Base-by-base conservation (phyloP, 2,888 invertebrate genomes). In the Nemotelus nigrinus region DNA sequence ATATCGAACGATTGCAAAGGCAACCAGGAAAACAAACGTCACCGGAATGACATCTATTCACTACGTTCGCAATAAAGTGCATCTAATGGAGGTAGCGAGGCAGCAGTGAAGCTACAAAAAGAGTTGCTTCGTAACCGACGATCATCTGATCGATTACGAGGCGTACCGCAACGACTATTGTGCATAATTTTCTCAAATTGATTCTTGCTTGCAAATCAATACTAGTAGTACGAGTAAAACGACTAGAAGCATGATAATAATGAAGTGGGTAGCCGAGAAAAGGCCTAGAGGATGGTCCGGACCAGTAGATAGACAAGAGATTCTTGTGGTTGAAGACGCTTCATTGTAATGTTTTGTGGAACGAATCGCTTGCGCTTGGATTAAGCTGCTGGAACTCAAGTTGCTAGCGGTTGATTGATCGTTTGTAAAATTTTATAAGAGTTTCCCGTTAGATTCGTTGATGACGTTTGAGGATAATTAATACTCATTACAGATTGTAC, bases 11-110 rank as follows among this genome's bases (percentile, higher is more conserved):
- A 25, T 25, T 25, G 25, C 25, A 44, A 10, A 45, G 45, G 10
- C 65, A 45, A 47, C 65, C 47, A 65, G 47, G 45, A 65, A 65
- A 47, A 65, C 45, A 65, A 47, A 25, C 65, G 25, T 25, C 25
- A 7, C 45, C 44, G 7, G 43, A 44, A 65, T 65, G 45, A 65
- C 47, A 47, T 47, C 47, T 65, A 65, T 47, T 65, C 10, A 65
- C 25, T 25, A 25, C 25, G 47, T n/a, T 10, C 47, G 65, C n/a
- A 47, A 65, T 47, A 44, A 65, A 65, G 45, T 65, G 25, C 25
- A 65, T 65, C 65, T 65, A 65, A 47, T 65, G 47, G 44, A 45
- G 44, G 1, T 45, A 47, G n/a, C 2, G 10, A 47, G 65, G 10
- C n/a, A 65, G 44, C 63, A 3, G 1, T 25, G 0, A 25, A 1